Percentiles rank a stretch among this genome's conserved stretches.
These are phyloP conservation scores for Argopecten irradians DNA, from an alignment of 1,140 invertebrate genomes.

Conservation along the genomic window DNA sequence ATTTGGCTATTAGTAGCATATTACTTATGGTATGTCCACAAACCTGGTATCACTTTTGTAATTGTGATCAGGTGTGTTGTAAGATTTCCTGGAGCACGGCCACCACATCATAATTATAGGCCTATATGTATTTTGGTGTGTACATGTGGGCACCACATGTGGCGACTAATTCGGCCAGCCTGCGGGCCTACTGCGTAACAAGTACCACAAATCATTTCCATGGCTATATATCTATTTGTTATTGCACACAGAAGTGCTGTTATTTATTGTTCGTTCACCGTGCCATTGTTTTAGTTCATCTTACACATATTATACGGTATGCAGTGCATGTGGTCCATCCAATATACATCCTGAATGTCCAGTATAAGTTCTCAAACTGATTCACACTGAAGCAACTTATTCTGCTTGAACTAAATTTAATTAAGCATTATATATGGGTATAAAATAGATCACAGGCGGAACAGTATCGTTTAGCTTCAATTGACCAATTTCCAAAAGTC, in stretches of 20 bases:
- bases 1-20: slow-evolving; percentile 4
- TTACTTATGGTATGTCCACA: slow-evolving; percentile 4
- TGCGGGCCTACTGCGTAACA: neutral
- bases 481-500: too few species aligned
- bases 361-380: too few species aligned
- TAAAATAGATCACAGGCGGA: too few species aligned
- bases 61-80: neutral
- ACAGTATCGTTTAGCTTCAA: too few species aligned
- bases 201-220: slow-evolving; percentile 1
- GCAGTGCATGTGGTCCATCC: neutral
- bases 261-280: neutral
- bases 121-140: neutral
- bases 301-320: too few species aligned
- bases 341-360: too few species aligned
- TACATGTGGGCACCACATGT: neutral
- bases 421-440: too few species aligned
- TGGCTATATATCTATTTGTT: neutral
- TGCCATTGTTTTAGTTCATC: too few species aligned
- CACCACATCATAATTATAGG: neutral
- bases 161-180: neutral
- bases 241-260: neutral
- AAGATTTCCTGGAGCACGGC: neutral
- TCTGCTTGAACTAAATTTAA: too few species aligned
- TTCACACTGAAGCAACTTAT: too few species aligned
- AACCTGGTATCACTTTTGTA: neutral